phyloP scores from a whole-genome alignment of 2,797 vertebrate species.

The Aphelocoma californica region DNA sequence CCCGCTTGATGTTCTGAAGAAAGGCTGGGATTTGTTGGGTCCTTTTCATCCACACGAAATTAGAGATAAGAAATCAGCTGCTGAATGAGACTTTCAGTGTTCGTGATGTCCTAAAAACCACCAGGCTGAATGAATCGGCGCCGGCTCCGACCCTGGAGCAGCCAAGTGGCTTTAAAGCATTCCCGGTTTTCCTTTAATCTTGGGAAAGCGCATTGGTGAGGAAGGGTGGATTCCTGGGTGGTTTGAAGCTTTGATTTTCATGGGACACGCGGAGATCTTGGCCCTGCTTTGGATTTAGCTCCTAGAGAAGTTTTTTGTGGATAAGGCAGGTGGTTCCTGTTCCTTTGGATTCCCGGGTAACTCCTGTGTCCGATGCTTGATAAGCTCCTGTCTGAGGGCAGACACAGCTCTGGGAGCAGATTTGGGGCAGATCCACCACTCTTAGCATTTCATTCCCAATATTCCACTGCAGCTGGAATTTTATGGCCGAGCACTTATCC shows the following conservation, averaged over 20 bases:
- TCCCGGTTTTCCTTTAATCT: not conserved
- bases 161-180: not conserved
- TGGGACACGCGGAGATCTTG: not conserved
- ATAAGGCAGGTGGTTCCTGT: not conserved
- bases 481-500: accelerated
- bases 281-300: not conserved
- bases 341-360: not conserved
- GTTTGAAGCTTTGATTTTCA: not conserved
- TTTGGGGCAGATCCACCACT: accelerated
- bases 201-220: not conserved
- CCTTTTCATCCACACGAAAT: not conserved
- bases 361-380: not conserved
- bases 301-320: not conserved
- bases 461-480: not conserved
- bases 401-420: not conserved
- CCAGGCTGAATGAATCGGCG: not conserved
- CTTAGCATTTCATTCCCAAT: not conserved
- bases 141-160: not conserved
- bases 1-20: not conserved
- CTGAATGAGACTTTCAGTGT: accelerated
- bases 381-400: accelerated
- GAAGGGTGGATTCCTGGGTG: not conserved
- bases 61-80: not conserved
- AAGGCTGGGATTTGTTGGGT: not conserved
- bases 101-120: not conserved